Percentiles rank a stretch among this genome's conserved stretches.
These are phyloP conservation scores for Cyprinodon tularosa DNA, from an alignment of 2,113 vertebrate genomes.

Conservation along the genomic window DNA sequence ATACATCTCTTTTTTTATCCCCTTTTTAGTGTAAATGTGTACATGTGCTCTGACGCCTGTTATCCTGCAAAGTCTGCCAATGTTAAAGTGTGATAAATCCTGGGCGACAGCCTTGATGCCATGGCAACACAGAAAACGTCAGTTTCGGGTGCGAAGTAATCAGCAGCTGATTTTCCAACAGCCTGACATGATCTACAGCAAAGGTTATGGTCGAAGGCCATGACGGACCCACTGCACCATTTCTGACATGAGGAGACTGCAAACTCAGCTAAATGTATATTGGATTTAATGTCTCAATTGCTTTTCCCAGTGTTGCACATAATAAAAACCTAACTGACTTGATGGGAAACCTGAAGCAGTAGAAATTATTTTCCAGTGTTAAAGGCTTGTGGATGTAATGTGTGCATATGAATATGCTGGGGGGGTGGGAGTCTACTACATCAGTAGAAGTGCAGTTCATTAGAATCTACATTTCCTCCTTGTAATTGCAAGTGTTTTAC, in stretches of 20 bases:
- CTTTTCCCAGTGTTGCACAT: conserved; percentile 8
- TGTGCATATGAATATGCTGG: conserved; percentile 20
- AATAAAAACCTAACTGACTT: conserved; percentile 48
- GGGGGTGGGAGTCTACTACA: conserved; percentile 57
- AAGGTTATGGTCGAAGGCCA: conserved; percentile 37
- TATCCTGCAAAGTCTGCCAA: conserved; percentile 56
- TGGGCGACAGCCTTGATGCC: conserved; percentile 74
- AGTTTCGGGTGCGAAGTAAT: conserved; percentile 63
- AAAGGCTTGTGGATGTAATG: conserved; percentile 6
- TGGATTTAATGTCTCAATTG: conserved; percentile 33
- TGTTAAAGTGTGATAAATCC: conserved; percentile 65
- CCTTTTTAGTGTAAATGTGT: conserved; percentile 50
- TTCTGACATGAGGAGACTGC: conserved; percentile 33
- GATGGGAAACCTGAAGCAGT: conserved; percentile 38
- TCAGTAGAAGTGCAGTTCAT: conserved; percentile 75
- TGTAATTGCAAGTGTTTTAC: conserved; percentile 57
- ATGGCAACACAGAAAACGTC: conserved; percentile 76
- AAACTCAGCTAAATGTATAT: conserved; percentile 43
- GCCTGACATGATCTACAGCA: conserved; percentile 58
- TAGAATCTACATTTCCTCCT: conserved; percentile 60
- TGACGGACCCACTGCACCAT: conserved; percentile 14
- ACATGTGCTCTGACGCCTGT: conserved; percentile 55
- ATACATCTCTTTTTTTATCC: conserved; percentile 21
- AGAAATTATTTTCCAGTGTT: conserved; percentile 38
- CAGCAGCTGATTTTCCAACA: conserved; percentile 62